Base-by-base conservation (phyloP, 2,888 invertebrate species). In the Calephelis perditalis region DNA sequence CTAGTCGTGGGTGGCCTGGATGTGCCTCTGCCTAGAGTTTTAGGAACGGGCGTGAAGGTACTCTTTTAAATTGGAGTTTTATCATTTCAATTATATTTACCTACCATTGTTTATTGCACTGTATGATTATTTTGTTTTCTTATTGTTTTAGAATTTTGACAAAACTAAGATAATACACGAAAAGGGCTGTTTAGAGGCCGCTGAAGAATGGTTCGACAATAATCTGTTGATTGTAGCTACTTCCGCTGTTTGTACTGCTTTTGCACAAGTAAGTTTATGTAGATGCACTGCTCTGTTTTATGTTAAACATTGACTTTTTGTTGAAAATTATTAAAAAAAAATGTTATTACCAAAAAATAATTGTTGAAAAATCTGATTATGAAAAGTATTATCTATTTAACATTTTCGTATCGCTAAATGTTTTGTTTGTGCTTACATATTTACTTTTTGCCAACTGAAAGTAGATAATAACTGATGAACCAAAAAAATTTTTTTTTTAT, bases 151-250 rank as follows among this genome's bases (percentile, higher is more conserved):
- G 96, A 95, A 86, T 84, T 94, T 90, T 91, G 96, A 96, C 86
- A 93, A 93, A 79, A 92, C 94, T 78, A 96, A 96, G 92, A 95
- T 95, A 80, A 95, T 95, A 86, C 95, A 96, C 92, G 97, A 97
- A 84, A 96, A 96, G 80, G 99, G 99, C 79, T 99, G 99, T 88
- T 92, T 99, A 76, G 96, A 96, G 78, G 96, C 97, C 62, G 96
- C 96, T 54, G 97, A 98, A 83, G 96, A 96, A 80, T 99, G 98
- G 99, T 94, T 98, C 76, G 98, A 98, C 86, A 93, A 94, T 80
- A 98, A 99, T 92, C 93, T 99, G 76, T 95, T 99, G 82, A 93
- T 96, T 76, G 97, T 99, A 79, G 97, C 97, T 66, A 96, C 96
- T 60, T 94, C 95, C 69, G 95, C 95, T 78, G 96, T 98, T 83